Evolutionary conservation across 1,140 invertebrate species (phyloP).

Genomic region (Neotoxoptera formosana): DNA sequence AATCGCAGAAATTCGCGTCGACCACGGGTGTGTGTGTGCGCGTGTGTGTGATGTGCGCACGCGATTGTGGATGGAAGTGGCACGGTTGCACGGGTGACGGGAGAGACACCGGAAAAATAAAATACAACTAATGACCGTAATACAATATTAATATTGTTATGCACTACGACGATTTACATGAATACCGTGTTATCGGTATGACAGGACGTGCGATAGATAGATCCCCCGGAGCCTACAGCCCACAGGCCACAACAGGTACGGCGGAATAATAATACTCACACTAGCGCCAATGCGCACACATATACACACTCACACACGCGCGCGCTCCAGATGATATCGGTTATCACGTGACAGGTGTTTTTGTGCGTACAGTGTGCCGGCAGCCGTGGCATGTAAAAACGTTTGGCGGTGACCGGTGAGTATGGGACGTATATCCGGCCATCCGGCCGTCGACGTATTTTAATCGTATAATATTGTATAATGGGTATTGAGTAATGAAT

Average conservation of each 20-base stretch:
- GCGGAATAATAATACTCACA: background rate
- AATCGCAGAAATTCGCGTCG: background rate
- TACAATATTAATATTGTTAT: background rate
- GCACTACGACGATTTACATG: background rate
- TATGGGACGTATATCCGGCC: background rate
- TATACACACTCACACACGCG: background rate
- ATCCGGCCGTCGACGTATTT: background rate
- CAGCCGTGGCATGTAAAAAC: background rate
- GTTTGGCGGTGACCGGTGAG: background rate
- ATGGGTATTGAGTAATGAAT: too few relatives aligned
- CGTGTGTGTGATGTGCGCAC: background rate
- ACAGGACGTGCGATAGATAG: background rate
- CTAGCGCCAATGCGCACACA: background rate
- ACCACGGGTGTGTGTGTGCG: background rate
- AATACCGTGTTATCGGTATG: background rate
- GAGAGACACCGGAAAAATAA: background rate
- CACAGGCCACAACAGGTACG: background rate
- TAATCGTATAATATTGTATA: too few relatives aligned
- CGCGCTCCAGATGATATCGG: background rate
- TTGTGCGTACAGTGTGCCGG: conserved; percentile 4
- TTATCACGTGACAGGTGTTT: conserved; percentile 23
- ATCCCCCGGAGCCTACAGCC: background rate
- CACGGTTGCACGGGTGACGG: background rate
- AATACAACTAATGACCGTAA: background rate
- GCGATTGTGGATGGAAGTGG: background rate